Percentiles rank a stretch among this genome's conserved stretches.
Evolutionary conservation across 2,888 invertebrate species (phyloP).

Genomic region (Prosopocoilus inquinatus): DNA sequence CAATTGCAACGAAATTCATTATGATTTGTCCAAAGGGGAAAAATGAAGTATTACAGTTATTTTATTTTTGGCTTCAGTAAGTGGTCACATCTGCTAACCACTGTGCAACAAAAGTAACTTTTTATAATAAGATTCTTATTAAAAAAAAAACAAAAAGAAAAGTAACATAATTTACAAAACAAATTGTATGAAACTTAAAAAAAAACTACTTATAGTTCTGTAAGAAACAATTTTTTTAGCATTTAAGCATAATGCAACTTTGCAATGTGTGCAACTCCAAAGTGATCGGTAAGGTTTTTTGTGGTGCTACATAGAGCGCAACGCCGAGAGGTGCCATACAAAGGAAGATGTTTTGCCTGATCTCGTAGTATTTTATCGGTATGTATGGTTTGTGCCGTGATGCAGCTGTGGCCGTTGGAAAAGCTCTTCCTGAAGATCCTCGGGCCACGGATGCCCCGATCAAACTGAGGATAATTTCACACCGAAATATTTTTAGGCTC

Average conservation of each 20-base stretch:
- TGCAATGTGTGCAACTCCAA: neutral
- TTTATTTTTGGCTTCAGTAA: too few species aligned
- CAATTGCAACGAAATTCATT: too few species aligned
- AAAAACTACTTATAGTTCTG: neutral
- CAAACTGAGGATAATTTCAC: constrained; percentile 4
- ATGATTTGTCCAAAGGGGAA: too few species aligned
- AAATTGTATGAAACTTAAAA: too few species aligned
- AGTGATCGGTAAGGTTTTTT: neutral
- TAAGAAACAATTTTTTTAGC: neutral
- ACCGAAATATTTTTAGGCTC: constrained; percentile 12
- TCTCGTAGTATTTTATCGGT: neutral
- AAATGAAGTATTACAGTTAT: too few species aligned
- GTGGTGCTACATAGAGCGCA: neutral
- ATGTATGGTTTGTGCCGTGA: neutral
- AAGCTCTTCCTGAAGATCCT: neutral
- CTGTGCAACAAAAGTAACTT: too few species aligned
- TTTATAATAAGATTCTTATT: too few species aligned
- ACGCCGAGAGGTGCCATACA: neutral
- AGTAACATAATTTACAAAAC: too few species aligned
- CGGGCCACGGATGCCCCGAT: neutral
- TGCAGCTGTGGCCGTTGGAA: neutral
- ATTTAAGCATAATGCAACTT: neutral
- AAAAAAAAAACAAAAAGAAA: too few species aligned
- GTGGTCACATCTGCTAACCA: too few species aligned
- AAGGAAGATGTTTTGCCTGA: neutral